Conservation (phyloP, 2,888 invertebrate genomes). For the Habroteleia sp. region DNA sequence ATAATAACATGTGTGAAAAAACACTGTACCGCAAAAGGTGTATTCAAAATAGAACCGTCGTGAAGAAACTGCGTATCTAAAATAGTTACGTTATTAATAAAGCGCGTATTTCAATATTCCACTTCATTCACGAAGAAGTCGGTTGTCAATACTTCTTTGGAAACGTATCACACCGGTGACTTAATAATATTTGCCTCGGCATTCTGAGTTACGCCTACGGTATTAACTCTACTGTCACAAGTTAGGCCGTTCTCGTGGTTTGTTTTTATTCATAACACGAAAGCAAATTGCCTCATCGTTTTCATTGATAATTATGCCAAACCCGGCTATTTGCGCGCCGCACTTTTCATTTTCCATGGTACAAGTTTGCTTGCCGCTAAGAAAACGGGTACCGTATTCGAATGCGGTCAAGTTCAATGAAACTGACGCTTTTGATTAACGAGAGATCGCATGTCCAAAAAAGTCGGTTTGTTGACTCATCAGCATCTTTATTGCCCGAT, state of each 20-base stretch:
- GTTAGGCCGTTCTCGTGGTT: slow-evolving; percentile 38
- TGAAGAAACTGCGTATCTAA: slow-evolving; percentile 21
- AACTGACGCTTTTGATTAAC: slow-evolving; percentile 17
- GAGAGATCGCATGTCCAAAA: slow-evolving; percentile 23
- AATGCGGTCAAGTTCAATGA: slow-evolving; percentile 47
- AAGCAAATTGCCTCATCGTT: slow-evolving; percentile 33
- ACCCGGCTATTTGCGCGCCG: slow-evolving; percentile 2
- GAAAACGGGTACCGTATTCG: background rate
- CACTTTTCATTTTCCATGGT: slow-evolving; percentile 17
- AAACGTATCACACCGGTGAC: slow-evolving; percentile 55
- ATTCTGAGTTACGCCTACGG: slow-evolving; percentile 56
- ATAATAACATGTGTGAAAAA: slow-evolving; percentile 23
- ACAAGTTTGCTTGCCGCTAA: background rate
- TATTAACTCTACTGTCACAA: slow-evolving; percentile 21
- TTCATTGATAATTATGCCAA: slow-evolving; percentile 32
- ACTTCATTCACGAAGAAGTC: slow-evolving; percentile 59
- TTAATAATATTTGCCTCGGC: slow-evolving; percentile 55
- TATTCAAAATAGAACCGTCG: slow-evolving; percentile 29
- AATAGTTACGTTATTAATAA: slow-evolving; percentile 51
- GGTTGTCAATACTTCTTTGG: slow-evolving; percentile 61
- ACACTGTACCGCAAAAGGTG: slow-evolving; percentile 4
- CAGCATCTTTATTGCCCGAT: slow-evolving; percentile 17
- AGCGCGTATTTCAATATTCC: slow-evolving; percentile 45
- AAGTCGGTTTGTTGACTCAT: slow-evolving; percentile 7
- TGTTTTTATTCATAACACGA: slow-evolving; percentile 52